phyloP scores from a whole-genome alignment of 1,140 invertebrate species.

The Pseudoatta argentina region DNA sequence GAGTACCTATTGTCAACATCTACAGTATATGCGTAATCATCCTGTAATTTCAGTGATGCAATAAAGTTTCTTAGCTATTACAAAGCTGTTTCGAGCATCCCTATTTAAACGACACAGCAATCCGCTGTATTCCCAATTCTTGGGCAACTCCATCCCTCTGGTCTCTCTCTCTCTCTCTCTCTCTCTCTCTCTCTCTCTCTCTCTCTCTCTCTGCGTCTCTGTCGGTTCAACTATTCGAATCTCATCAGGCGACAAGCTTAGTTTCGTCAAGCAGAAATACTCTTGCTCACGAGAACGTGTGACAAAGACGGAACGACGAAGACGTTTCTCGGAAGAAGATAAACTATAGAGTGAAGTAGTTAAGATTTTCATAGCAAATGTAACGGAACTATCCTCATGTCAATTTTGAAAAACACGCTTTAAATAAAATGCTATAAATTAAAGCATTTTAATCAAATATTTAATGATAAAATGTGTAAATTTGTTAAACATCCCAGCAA shows the following conservation, averaged over 20 bases:
- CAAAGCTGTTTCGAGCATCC: not conserved
- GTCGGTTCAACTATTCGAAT: constrained; percentile 37
- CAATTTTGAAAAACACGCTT: not conserved
- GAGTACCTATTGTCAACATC: not conserved
- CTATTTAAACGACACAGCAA: constrained; percentile 20
- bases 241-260: constrained; percentile 48
- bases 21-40: too few species aligned
- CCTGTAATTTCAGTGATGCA: not conserved
- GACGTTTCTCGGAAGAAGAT: not conserved
- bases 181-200: not conserved
- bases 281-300: constrained; percentile 20
- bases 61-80: not conserved
- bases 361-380: not conserved
- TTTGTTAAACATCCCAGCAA: not conserved
- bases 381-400: not conserved
- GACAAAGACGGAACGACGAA: constrained; percentile 12
- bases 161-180: not conserved
- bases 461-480: not conserved
- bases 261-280: constrained; percentile 31
- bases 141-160: not conserved
- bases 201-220: not conserved
- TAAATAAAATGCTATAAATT: not conserved
- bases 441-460: not conserved
- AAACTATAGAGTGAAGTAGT: not conserved
- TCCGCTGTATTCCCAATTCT: not conserved